Evolutionary conservation across 1,140 invertebrate species (phyloP).

Genomic region (Ostrea edulis): DNA sequence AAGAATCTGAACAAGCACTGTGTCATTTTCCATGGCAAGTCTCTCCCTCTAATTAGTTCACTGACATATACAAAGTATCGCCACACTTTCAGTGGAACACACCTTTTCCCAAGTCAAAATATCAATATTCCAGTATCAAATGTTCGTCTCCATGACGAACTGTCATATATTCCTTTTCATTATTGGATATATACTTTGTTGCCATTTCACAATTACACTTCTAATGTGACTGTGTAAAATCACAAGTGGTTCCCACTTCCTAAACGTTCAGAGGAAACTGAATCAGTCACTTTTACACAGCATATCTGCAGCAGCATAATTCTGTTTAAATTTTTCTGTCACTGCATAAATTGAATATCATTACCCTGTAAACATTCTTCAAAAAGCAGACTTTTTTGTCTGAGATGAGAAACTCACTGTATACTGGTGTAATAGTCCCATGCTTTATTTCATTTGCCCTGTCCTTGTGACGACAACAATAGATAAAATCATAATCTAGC

Average conservation of each 20-base stretch:
- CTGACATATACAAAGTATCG: background rate
- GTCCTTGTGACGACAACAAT: conserved; percentile 28
- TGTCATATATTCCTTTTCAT: conserved; percentile 9
- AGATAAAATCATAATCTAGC: conserved; percentile 16
- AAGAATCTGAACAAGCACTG: conserved; percentile 11
- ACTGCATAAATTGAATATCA: background rate
- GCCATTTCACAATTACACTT: background rate
- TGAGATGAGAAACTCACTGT: background rate
- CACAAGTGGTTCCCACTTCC: conserved; percentile 25
- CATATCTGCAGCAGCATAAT: background rate
- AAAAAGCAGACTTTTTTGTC: background rate
- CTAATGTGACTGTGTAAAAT: background rate
- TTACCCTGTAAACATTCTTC: background rate
- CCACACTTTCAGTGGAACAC: background rate
- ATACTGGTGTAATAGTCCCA: background rate
- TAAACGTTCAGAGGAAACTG: background rate
- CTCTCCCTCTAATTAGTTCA: background rate
- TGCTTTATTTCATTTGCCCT: background rate
- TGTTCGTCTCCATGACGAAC: conserved; percentile 13
- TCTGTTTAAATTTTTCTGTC: background rate
- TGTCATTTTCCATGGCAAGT: conserved; percentile 6
- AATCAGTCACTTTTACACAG: background rate
- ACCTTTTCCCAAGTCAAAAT: background rate
- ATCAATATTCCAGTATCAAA: background rate
- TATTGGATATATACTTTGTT: background rate